Base-by-base conservation (phyloP, 2,888 invertebrate genomes). In the Syritta pipiens region DNA sequence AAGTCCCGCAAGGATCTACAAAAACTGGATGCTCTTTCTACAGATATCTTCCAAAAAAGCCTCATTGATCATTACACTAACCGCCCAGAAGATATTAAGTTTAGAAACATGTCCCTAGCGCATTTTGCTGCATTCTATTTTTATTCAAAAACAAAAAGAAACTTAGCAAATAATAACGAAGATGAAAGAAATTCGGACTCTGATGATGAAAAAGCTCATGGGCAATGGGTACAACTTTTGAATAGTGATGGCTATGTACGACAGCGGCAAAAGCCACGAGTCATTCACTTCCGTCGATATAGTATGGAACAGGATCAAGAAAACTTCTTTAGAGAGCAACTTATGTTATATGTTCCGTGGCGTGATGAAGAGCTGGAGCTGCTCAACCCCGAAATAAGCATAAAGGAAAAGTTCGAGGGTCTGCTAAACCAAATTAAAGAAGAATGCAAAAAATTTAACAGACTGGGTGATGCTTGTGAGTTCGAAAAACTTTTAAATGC, bases 301-400 rank as follows among this genome's bases (percentile, higher is more conserved):
- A 51, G 20, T n/a, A 17, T 10, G 9, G 6, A 32, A 6, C 14
- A 55, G 1, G 55, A 55, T 17, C 26, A 22, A 24, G 3, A 12
- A 1, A 40, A 55, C 24, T 55, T 26, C 4, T 55, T 19, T 12
- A 55, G 55, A n/a, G 55, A 55, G 26, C 55, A 55, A 10, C n/a
- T 55, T 28, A 37, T 55, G 2, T 24, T 55, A 4, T 55, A 40
- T 6, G n/a, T 40, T 19, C 55, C 55, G 5, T 55, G 55, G 40
- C 22, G 37, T 1, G 14, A 19, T 40, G 55, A 55, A 24, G 14
- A 1, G 4, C 9, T n/a, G 9, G 40, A 55, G 4, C 14, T 37
- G 4, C 3, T 14, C 10, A 37, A 37, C 14, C 9, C 10, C 7
- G 37, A 9, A 12, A 3, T 37, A 14, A 14, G 14, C 14, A 12